Evolutionary conservation across 2,888 invertebrate genomes (phyloP), one percentile per base, ranked within the genome.

Genomic region (Octonoba sinensis): DNA sequence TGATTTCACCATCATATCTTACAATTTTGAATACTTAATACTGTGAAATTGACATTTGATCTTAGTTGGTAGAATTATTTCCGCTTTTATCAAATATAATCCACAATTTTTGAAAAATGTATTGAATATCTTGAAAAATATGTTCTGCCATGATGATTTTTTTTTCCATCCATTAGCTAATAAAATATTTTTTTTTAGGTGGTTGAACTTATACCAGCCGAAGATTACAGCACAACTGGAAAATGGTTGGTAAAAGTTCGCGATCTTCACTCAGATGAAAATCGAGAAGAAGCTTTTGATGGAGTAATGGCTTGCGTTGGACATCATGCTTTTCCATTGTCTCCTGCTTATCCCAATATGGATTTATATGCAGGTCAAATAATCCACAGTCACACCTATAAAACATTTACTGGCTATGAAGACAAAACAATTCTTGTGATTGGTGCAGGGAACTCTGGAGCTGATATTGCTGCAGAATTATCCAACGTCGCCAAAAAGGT

Each of bases 381-480:
- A n/a, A 47, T 86, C 12, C 86, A 86, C 75, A 76, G 85, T 24
- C 85, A 85, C 57, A 82, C 84, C 13, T 86, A 84, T 73, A 84
- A 85, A 44, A 78, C 82, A 12, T 73, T 78, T 15, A 20, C 64
- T 4, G 84, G 82, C 12, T 84, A 85, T 78, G 84, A 84, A 66
- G 87, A 86, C 59, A 87, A 87, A 84, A 84, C 87, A 49, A 88
- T 90, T 3, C 87, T 90, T 22, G 87, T 90, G 1, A 85, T 90
- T 36, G 90, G 90, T 1, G 88, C 90, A 69, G 90, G 90, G 0
- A 90, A 90, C 84, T 90, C 90, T 0, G 90, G 87, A 1, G 87
- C 87, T 0, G 89, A 89, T 84, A 86, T 86, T 1, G 87, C 88
- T 22, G 88, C 88, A 6, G 89, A 89, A 65, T 84, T 89, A 24